Evolutionary conservation across 2,113 vertebrate species (phyloP).

Genomic region (Psephotus haematonotus): DNA sequence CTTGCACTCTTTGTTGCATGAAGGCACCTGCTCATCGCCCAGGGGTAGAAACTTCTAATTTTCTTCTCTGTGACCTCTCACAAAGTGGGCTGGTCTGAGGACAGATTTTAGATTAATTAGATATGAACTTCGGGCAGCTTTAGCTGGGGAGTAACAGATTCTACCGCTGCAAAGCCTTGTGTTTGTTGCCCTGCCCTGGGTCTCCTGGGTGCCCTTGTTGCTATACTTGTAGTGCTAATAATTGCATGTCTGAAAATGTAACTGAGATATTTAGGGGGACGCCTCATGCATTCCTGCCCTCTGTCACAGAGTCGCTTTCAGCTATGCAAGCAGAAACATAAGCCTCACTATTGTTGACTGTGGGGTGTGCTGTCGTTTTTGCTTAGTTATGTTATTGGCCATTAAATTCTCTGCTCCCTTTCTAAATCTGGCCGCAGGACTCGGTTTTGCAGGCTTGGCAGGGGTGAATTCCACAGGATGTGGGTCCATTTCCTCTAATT

Average conservation of each 20-base stretch:
- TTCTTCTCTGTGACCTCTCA: neutral
- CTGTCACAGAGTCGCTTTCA: neutral
- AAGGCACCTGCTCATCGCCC: neutral
- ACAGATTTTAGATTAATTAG: neutral
- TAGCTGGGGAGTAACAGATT: neutral
- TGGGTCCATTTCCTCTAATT: constrained; percentile 59
- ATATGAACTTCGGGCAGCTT: neutral
- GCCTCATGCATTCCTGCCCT: neutral
- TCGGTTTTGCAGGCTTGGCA: neutral
- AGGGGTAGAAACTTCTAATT: neutral
- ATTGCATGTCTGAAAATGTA: neutral
- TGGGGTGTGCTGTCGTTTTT: neutral
- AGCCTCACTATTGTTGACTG: neutral
- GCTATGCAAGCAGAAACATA: neutral
- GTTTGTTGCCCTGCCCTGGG: neutral
- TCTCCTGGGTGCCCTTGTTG: neutral
- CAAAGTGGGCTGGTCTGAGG: neutral
- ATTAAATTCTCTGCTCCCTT: neutral
- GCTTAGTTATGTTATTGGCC: neutral
- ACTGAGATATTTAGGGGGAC: neutral
- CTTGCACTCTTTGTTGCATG: neutral
- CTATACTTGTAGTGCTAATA: neutral
- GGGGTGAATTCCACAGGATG: constrained; percentile 52
- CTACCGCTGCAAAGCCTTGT: neutral
- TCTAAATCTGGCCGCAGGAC: neutral